Conservation (phyloP, 2,888 invertebrate species). For the Lepidocyrtinus sp. region DNA sequence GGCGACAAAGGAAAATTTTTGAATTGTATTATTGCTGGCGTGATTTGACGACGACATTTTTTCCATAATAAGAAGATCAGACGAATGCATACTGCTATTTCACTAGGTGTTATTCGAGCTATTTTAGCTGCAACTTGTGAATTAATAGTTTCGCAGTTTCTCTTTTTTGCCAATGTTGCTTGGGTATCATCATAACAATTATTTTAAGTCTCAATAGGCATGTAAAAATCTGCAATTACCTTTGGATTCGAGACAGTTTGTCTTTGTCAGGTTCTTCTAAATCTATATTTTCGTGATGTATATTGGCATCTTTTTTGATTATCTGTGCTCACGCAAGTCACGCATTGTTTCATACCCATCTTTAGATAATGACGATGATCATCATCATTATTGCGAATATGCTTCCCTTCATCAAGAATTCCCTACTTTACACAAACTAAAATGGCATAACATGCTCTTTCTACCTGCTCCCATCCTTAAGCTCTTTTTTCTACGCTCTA, state of each 20-base stretch:
- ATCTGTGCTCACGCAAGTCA: conserved; percentile 40
- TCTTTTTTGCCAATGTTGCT: not conserved
- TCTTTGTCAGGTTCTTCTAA: conserved; percentile 8
- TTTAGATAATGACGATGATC: conserved; percentile 17
- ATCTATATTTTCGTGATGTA: not conserved
- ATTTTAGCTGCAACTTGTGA: no score
- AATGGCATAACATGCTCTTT: not conserved
- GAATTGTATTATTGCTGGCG: no score
- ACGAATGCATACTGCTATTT: no score
- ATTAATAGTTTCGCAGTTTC: no score
- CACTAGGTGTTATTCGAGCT: no score
- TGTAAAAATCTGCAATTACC: conserved; percentile 8
- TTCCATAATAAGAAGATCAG: no score
- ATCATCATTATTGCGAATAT: conserved; percentile 5
- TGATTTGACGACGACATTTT: no score
- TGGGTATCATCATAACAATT: not conserved
- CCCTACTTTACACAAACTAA: not conserved
- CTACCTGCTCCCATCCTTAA: not conserved
- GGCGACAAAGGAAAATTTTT: no score
- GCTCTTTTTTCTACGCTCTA: conserved; percentile 6
- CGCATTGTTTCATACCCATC: conserved; percentile 32
- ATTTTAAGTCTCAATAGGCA: not conserved
- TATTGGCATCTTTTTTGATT: conserved; percentile 17
- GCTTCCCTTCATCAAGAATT: not conserved
- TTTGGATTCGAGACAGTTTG: not conserved